Conservation (phyloP, 30 jellyfish, hydroid and myxozoan species). For the Aurelia aurita region DNA sequence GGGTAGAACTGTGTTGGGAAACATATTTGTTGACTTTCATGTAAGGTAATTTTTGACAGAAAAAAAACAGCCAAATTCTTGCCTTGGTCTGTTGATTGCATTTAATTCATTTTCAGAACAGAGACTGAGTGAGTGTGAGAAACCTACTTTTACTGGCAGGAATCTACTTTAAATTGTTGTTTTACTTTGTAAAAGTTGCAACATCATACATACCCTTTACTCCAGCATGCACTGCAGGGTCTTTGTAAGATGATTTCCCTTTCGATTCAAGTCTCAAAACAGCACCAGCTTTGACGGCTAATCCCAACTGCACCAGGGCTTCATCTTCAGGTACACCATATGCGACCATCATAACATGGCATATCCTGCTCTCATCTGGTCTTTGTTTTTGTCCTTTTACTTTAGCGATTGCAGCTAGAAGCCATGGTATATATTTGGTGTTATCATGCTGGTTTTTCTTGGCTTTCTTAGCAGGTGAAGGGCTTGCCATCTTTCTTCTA, state of each 20-base stretch:
- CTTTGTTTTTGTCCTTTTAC: slow-evolving; percentile 97
- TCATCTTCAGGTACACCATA: slow-evolving; percentile 92
- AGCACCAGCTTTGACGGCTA: slow-evolving; percentile 82
- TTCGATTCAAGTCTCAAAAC: slow-evolving; percentile 80
- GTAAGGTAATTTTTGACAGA: too few species aligned
- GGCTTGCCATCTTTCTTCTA: slow-evolving; percentile 63
- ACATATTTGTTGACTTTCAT: too few species aligned
- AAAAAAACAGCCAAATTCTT: too few species aligned
- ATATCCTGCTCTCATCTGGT: slow-evolving; percentile 92
- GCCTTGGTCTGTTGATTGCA: too few species aligned
- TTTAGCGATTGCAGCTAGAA: slow-evolving; percentile 94
- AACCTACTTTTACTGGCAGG: too few species aligned
- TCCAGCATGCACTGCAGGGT: slow-evolving; percentile 81
- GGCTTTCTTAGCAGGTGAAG: slow-evolving; percentile 68
- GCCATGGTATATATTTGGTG: slow-evolving; percentile 82
- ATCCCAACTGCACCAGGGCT: slow-evolving; percentile 80
- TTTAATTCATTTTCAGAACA: too few species aligned
- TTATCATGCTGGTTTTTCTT: slow-evolving; percentile 35
- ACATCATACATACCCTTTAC: slow-evolving; percentile 39
- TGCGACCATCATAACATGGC: slow-evolving; percentile 83
- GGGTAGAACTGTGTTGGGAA: too few species aligned
- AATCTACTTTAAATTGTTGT: too few species aligned
- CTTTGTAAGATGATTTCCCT: slow-evolving; percentile 89
- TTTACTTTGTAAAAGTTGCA: too few species aligned
- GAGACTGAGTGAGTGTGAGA: too few species aligned